A percentile compares a stretch with the other conserved stretches of the same genome.
Evolutionary conservation across 1,140 invertebrate species (phyloP).

Genomic region (Aphis gossypii): DNA sequence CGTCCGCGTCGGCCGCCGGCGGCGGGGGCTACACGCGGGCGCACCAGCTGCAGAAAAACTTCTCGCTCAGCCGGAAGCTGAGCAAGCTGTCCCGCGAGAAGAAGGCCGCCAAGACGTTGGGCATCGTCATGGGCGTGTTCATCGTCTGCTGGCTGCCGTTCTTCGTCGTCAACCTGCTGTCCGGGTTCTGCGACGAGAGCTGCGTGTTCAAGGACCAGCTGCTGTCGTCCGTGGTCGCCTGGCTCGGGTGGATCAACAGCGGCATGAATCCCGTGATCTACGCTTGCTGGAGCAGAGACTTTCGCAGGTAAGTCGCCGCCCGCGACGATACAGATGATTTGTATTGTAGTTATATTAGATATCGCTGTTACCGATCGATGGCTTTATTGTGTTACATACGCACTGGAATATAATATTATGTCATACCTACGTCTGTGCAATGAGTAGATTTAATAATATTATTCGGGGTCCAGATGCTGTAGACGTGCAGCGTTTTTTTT

Average conservation of each 20-base stretch:
- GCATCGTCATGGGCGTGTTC: constrained; percentile 98
- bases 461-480: background rate
- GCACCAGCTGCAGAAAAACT: constrained; percentile 77
- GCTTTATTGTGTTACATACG: background rate
- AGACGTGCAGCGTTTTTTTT: background rate
- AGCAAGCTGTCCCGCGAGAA: constrained; percentile 94
- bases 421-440: background rate
- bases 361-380: background rate
- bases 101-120: constrained; percentile 93
- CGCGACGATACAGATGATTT: background rate
- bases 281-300: constrained; percentile 95
- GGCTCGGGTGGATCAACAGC: constrained; percentile 99
- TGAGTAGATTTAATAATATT: background rate
- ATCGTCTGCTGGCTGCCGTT: constrained; percentile 98
- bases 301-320: constrained; percentile 77
- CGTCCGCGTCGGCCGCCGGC: constrained; percentile 71
- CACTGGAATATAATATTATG: background rate
- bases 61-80: constrained; percentile 86
- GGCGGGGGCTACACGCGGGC: constrained; percentile 62
- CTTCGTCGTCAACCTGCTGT: constrained; percentile 94
- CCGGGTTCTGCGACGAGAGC: constrained; percentile 81
- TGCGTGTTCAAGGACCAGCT: constrained; percentile 89
- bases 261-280: constrained; percentile 98
- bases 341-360: background rate
- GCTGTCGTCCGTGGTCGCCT: constrained; percentile 92